These are phyloP conservation scores for Kuschelorhynchus macadamiae DNA, from an alignment of 2,888 invertebrate genomes.

Conservation along the genomic window DNA sequence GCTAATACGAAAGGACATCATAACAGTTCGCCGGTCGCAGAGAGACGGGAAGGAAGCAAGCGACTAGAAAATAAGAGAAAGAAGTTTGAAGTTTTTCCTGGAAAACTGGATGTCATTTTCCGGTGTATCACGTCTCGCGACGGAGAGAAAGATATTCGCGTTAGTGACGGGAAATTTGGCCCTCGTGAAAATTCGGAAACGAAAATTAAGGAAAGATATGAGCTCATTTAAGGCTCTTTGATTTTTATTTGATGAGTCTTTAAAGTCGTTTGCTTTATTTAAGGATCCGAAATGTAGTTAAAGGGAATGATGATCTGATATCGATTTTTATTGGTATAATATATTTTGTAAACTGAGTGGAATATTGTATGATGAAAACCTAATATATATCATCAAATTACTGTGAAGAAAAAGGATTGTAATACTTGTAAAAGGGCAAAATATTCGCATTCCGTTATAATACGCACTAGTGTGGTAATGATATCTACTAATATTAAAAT, in stretches of 20 bases:
- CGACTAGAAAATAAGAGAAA: conserved; percentile 48
- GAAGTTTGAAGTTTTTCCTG: conserved; percentile 41
- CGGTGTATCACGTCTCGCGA: conserved; percentile 39
- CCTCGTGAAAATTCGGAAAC: conserved; percentile 42
- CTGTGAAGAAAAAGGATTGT: too few relatives aligned
- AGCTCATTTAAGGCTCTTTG: conserved; percentile 38
- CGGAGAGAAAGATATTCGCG: conserved; percentile 36
- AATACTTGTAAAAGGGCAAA: too few relatives aligned
- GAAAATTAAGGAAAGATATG: conserved; percentile 37
- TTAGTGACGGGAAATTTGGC: conserved; percentile 41
- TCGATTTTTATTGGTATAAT: too few relatives aligned
- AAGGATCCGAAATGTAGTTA: neutral
- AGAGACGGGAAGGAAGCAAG: conserved; percentile 33
- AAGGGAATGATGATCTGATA: too few relatives aligned
- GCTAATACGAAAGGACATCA: conserved; percentile 28
- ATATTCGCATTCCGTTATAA: too few relatives aligned
- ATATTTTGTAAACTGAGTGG: too few relatives aligned
- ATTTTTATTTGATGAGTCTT: conserved; percentile 41
- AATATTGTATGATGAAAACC: too few relatives aligned
- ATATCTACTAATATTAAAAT: too few relatives aligned
- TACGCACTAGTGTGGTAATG: too few relatives aligned
- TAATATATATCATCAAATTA: too few relatives aligned
- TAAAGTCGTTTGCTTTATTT: conserved; percentile 32
- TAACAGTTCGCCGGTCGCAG: conserved; percentile 29
- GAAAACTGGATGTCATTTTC: conserved; percentile 47